Evolutionary conservation across 2,888 invertebrate species (phyloP), one percentile per base, ranked within the genome.

Genomic region (Itoplectis maculator): DNA sequence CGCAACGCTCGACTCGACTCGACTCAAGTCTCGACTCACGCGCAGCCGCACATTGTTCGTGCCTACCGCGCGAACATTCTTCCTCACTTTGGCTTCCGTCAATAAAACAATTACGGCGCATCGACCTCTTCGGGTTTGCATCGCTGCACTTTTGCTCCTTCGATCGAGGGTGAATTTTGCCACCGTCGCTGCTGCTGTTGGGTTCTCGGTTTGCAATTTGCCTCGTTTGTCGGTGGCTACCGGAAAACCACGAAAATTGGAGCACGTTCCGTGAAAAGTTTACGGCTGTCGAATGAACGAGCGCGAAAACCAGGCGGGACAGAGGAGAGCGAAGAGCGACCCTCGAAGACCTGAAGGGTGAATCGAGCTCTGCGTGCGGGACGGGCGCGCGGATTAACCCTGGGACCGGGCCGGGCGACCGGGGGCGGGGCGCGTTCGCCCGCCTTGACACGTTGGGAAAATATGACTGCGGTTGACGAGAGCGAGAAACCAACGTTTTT

Each of bases 381-480:
- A n/a, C n/a, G n/a, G n/a, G n/a, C n/a, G 61, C 49, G 61, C 49
- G 82, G 79, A 76, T 79, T 79, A 82, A 66, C 37, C 15, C 2
- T 0, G 18, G 37, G 61, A 37, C 20, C 59, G n/a, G 56, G 20
- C 11, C 15, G 37, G 56, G 40, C 29, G 40, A 15, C 66, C 7
- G 37, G 29, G 66, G 75, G 79, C 79, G 70, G 82, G 66, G 59
- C 79, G 61, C 66, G 40, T 45, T 5, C 3, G 29, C 18, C 49
- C 29, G 40, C 49, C n/a, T 68, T 81, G 79, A 75, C 78, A 69
- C 68, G 74, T 78, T 78, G 69, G 54, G 68, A 65, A 82, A 82
- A 82, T 82, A 82, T 74, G 66, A 75, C 79, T 76, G 72, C 75
- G 75, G 66, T 59, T 59, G 66, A 79, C 70, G 56, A 72, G 74